Base-by-base conservation (phyloP, 2,113 vertebrate genomes). In the Genyomyrus donnyi region DNA sequence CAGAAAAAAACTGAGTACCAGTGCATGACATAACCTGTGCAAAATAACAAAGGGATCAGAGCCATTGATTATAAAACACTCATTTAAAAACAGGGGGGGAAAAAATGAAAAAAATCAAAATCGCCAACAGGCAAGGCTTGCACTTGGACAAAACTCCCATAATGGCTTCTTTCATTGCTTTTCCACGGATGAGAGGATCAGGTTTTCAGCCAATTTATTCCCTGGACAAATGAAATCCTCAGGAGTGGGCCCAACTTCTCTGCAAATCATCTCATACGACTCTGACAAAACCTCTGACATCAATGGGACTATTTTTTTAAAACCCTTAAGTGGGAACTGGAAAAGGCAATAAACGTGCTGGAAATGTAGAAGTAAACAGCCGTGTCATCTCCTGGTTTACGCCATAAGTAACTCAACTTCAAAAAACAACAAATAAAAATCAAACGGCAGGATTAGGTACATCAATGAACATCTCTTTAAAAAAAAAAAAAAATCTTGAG, bases 191-290 rank as follows among this genome's bases (percentile, higher is more conserved):
- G 97, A 96, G 95, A 95, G 97, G 96, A 96, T 97, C 97, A 97
- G 95, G 96, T 97, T 97, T 96, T 97, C 97, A 97, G 97, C 97
- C 95, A 99, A 99, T 97, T 97, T 97, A 97, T 97, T 97, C 97
- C 97, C 97, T 97, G 96, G 97, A 97, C 96, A 98, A 98, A 97
- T 98, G 97, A 97, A 97, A 96, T 98, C 98, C 97, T 99, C 98
- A 96, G 97, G 95, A 96, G 96, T 97, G 96, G 97, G 96, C 95
- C 97, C 97, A 96, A 97, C 97, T 97, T 98, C 97, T 97, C 96
- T 97, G 96, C 94, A 96, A 97, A 95, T 94, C 92, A 92, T 97
- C 97, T 97, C 96, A 97, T 95, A 97, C 95, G 95, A 96, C 95
- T 95, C 91, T 97, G 97, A 96, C 93, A 94, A 97, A 97, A 96